Evolutionary conservation across 1,140 invertebrate species (phyloP).

Genomic region (Rhopalosiphum padi): DNA sequence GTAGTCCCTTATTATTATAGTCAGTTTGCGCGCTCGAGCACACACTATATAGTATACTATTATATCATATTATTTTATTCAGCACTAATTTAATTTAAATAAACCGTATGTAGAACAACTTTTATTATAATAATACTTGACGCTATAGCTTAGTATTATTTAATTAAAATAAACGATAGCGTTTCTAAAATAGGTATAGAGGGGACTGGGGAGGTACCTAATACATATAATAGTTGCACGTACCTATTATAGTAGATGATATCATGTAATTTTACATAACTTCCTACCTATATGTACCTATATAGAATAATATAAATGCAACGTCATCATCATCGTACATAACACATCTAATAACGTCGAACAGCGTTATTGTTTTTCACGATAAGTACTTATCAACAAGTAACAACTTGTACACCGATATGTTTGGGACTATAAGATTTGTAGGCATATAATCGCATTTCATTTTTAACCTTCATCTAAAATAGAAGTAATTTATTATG

Average conservation of each 20-base stretch:
- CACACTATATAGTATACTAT: too few relatives aligned
- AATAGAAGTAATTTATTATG: not conserved
- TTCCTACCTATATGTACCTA: not conserved
- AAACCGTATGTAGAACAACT: not conserved
- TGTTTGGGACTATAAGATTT: not conserved
- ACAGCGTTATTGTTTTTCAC: not conserved
- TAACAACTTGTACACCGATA: not conserved
- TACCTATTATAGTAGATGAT: not conserved
- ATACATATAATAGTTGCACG: not conserved
- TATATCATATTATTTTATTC: not conserved
- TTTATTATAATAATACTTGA: too few relatives aligned
- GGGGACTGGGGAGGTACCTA: not conserved
- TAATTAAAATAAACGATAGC: not conserved
- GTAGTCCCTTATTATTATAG: not conserved
- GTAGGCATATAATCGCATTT: not conserved
- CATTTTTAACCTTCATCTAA: not conserved
- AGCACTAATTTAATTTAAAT: slow-evolving; percentile 9
- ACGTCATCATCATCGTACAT: not conserved
- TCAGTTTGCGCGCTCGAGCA: not conserved
- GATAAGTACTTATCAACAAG: not conserved
- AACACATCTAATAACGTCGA: not conserved
- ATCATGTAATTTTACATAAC: not conserved
- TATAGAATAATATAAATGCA: not conserved
- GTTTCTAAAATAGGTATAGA: not conserved
- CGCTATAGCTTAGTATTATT: not conserved